These are phyloP conservation scores for Chymomyza caudatula DNA, from an alignment of 2,888 invertebrate genomes.

Conservation along the genomic window DNA sequence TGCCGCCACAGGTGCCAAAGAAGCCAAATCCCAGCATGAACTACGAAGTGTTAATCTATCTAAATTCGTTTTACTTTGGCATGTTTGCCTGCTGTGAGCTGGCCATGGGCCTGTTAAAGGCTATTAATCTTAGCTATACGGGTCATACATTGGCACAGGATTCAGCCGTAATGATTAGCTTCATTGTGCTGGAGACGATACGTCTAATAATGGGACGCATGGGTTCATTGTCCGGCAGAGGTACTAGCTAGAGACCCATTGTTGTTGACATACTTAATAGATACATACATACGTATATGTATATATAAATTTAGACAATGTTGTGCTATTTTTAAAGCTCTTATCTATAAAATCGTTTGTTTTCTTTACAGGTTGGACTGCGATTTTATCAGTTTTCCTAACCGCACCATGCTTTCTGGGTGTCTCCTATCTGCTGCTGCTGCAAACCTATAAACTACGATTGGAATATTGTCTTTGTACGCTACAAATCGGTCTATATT, in stretches of 20 bases:
- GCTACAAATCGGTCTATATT: constrained; percentile 89
- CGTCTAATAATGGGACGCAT: constrained; percentile 90
- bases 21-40: constrained; percentile 88
- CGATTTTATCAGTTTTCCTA: constrained; percentile 88
- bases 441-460: constrained; percentile 92
- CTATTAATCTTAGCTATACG: constrained; percentile 88
- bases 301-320: not conserved
- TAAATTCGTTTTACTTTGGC: constrained; percentile 91
- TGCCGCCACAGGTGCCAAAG: constrained; percentile 67
- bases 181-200: constrained; percentile 88
- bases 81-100: constrained; percentile 91
- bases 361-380: constrained; percentile 83
- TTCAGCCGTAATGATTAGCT: constrained; percentile 86
- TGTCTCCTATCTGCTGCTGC: constrained; percentile 90
- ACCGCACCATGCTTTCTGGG: constrained; percentile 90
- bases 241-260: constrained; percentile 45
- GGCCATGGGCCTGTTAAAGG: constrained; percentile 88
- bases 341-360: not conserved
- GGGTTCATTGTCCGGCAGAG: constrained; percentile 80
- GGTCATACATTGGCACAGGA: constrained; percentile 87
- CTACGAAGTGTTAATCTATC: constrained; percentile 89
- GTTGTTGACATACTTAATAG: not conserved
- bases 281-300: constrained; percentile 2
- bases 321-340: not conserved
- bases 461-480: constrained; percentile 93